These are phyloP conservation scores for Prosopocoilus inquinatus DNA, from an alignment of 2,888 invertebrate genomes.

Conservation along the genomic window DNA sequence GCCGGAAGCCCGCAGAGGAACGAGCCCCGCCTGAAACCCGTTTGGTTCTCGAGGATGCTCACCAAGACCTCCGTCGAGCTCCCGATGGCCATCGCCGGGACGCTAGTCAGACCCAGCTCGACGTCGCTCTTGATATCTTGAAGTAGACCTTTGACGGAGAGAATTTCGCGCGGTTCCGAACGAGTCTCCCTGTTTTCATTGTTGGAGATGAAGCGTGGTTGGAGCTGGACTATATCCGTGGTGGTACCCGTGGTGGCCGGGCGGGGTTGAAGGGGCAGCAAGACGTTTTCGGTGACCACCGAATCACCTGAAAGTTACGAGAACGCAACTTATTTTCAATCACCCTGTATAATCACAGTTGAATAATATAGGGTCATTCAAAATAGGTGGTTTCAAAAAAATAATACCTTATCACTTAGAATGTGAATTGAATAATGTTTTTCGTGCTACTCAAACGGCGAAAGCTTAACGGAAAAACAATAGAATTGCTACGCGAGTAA, in stretches of 20 bases:
- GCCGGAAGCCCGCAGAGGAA: conserved; percentile 18
- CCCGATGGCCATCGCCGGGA: conserved; percentile 46
- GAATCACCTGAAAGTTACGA: neutral
- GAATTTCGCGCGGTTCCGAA: conserved; percentile 48
- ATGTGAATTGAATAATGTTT: too few species aligned
- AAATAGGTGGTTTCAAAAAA: too few species aligned
- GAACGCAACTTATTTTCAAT: too few species aligned
- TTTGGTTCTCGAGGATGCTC: conserved; percentile 45
- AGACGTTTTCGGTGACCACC: conserved; percentile 50
- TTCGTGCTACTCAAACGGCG: too few species aligned
- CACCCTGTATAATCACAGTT: too few species aligned
- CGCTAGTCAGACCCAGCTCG: conserved; percentile 37
- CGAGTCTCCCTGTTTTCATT: conserved; percentile 57
- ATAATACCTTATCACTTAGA: too few species aligned
- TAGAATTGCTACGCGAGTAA: too few species aligned
- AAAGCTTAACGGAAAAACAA: too few species aligned
- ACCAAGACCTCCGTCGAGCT: conserved; percentile 45
- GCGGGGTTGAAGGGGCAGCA: conserved; percentile 66
- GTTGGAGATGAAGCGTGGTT: conserved; percentile 66
- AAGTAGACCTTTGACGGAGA: conserved; percentile 27
- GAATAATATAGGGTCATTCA: too few species aligned
- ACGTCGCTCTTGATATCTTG: conserved; percentile 30
- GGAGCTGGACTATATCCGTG: conserved; percentile 68
- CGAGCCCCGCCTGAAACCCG: conserved; percentile 38
- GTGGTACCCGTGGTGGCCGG: conserved; percentile 69